Percentiles rank a stretch among this genome's conserved stretches.
phyloP scores from a whole-genome alignment of 2,113 vertebrate genomes.

The Bos javanicus region DNA sequence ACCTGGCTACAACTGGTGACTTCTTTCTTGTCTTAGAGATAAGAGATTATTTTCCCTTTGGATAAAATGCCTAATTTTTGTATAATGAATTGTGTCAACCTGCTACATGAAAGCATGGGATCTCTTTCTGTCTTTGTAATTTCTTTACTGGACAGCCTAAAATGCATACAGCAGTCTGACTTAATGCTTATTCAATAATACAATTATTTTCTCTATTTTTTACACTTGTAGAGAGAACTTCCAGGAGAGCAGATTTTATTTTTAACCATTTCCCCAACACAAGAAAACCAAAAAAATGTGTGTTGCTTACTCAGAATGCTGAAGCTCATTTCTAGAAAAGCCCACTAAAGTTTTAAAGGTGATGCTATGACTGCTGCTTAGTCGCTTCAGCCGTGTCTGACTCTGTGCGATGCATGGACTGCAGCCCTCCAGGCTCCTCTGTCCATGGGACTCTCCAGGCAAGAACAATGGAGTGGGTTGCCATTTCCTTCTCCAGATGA shows the following conservation, averaged over 20 bases:
- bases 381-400: background rate
- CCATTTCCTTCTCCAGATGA: background rate
- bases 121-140: background rate
- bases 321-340: background rate
- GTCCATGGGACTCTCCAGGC: background rate
- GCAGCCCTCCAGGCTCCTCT: background rate
- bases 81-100: background rate
- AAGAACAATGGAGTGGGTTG: background rate
- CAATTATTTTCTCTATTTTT: background rate
- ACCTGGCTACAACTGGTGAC: background rate
- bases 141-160: background rate
- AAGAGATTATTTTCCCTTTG: background rate
- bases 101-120: background rate
- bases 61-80: background rate
- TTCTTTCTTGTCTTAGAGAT: background rate
- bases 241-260: background rate
- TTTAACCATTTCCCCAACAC: background rate
- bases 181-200: background rate
- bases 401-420: fast-evolving
- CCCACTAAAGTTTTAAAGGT: background rate
- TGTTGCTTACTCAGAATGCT: background rate
- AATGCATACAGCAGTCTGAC: background rate
- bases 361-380: background rate
- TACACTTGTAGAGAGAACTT: background rate
- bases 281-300: background rate